Conservation (phyloP, 1,140 invertebrate species). For the Drosophila setifemur region DNA sequence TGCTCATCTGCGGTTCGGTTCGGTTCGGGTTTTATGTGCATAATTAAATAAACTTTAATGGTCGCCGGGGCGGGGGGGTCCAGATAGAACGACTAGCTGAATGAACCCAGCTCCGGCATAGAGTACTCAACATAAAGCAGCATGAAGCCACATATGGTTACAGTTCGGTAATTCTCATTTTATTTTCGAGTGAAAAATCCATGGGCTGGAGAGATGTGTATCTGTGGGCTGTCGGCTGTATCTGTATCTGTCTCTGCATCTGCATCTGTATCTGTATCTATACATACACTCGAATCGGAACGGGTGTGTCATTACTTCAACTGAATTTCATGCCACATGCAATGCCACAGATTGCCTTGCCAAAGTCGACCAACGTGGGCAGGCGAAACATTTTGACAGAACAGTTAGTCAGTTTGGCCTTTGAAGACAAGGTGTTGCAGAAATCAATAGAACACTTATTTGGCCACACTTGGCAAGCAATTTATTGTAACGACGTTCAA, state of each 20-base stretch:
- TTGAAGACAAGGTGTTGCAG: constrained; percentile 68
- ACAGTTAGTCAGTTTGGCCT: constrained; percentile 71
- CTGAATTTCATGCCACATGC: constrained; percentile 76
- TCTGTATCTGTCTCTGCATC: neutral
- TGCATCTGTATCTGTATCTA: constrained; percentile 24
- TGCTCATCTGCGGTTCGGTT: constrained; percentile 22
- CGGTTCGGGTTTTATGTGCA: constrained; percentile 51
- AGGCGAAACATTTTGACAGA: constrained; percentile 71
- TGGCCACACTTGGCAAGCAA: constrained; percentile 62
- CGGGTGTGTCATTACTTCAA: constrained; percentile 78
- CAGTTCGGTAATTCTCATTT: constrained; percentile 76
- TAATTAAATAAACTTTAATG: constrained; percentile 62
- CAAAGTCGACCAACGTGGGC: constrained; percentile 51
- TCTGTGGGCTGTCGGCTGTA: constrained; percentile 20
- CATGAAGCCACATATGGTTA: constrained; percentile 71
- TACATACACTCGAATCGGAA: constrained; percentile 51
- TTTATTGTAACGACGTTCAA: constrained; percentile 55
- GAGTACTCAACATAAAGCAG: constrained; percentile 53
- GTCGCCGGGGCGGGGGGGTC: neutral
- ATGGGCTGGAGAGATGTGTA: constrained; percentile 59
- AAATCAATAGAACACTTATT: constrained; percentile 78
- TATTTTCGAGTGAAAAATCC: constrained; percentile 63
- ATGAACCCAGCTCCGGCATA: constrained; percentile 17
- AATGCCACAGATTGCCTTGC: constrained; percentile 36
- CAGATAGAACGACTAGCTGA: constrained; percentile 7